Percentiles rank a stretch among this genome's conserved stretches.
These are phyloP conservation scores for Rousettus madagascariensis DNA, from an alignment of 2,797 vertebrate genomes.

Conservation along the genomic window DNA sequence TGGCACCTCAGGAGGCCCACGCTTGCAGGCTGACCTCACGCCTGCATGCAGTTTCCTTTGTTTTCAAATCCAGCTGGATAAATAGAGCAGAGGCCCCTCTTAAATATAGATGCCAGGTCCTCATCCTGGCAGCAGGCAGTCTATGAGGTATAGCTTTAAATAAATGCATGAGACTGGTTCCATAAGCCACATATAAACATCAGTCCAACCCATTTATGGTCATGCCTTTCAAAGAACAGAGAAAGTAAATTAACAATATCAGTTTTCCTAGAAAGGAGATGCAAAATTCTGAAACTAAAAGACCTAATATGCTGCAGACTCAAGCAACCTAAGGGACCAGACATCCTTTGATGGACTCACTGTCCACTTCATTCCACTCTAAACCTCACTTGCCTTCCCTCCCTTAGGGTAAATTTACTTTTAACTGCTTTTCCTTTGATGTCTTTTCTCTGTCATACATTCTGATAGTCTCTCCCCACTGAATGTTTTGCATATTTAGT, in stretches of 20 bases:
- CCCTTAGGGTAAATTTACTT: neutral
- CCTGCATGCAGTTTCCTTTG: conserved; percentile 21
- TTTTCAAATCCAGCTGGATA: conserved; percentile 58
- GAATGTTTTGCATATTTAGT: neutral
- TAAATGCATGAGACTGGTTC: neutral
- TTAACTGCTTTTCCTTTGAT: neutral
- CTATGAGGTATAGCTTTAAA: neutral
- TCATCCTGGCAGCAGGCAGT: neutral
- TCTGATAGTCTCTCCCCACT: neutral
- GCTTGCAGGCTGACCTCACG: conserved; percentile 36
- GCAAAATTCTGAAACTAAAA: neutral
- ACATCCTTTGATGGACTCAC: no score
- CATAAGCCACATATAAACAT: neutral
- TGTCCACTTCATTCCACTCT: neutral
- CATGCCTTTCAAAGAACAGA: neutral
- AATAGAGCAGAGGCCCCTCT: neutral
- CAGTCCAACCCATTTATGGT: neutral
- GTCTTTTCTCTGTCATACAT: neutral
- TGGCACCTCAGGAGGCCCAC: conserved; percentile 27
- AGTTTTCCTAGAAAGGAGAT: neutral
- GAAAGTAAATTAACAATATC: neutral
- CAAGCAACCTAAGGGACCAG: neutral
- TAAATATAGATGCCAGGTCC: neutral
- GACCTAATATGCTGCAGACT: neutral
- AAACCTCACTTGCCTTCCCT: neutral